Conservation (phyloP, 1,140 invertebrate species). For the Anastrepha ludens region DNA sequence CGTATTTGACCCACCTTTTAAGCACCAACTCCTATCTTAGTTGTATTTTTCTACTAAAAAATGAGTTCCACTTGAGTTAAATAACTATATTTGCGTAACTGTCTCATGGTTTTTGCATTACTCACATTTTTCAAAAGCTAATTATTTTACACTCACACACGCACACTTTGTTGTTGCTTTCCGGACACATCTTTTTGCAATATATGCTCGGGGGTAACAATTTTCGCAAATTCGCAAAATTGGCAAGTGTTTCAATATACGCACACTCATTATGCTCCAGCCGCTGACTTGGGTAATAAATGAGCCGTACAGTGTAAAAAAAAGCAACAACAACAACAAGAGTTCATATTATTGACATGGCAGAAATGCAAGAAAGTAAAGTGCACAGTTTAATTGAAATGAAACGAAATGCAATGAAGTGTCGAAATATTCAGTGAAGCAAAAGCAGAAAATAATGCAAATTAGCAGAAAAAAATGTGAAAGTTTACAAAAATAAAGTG, state of each 20-base stretch:
- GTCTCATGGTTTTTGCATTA: background rate
- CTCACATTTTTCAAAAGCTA: constrained; percentile 15
- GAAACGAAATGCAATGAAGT: constrained; percentile 35
- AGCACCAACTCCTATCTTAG: no score
- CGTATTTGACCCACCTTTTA: no score
- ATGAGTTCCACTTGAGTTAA: background rate
- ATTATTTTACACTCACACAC: background rate
- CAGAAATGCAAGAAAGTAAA: constrained; percentile 31
- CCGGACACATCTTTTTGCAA: background rate
- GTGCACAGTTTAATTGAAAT: background rate
- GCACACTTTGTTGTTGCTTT: background rate
- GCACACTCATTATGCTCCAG: background rate
- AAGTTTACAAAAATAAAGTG: constrained; percentile 28
- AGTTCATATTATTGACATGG: constrained; percentile 13
- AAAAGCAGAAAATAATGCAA: constrained; percentile 28
- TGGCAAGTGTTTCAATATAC: background rate
- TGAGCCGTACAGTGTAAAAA: background rate
- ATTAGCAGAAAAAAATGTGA: constrained; percentile 29
- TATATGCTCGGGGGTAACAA: background rate
- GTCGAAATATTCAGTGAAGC: background rate
- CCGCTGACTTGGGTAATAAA: constrained; percentile 47
- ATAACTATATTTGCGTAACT: background rate
- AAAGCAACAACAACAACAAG: constrained; percentile 21
- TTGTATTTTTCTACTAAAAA: background rate
- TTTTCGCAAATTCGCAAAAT: constrained; percentile 19